phyloP scores from a whole-genome alignment of 2,888 invertebrate genomes.

The Eubasilissa splendida region DNA sequence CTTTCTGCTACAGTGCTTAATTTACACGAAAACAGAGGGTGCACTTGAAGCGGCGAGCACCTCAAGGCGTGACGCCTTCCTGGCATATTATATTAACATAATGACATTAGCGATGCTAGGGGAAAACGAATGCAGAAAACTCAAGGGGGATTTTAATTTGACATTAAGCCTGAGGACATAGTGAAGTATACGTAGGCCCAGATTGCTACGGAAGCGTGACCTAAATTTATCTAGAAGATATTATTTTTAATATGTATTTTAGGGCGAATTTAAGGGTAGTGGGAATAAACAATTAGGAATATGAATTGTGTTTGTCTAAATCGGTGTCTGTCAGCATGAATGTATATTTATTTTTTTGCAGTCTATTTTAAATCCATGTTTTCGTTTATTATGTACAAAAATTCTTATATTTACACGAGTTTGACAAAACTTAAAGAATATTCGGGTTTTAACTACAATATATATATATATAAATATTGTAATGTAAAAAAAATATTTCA shows the following conservation, averaged over 20 bases:
- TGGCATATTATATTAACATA: conserved; percentile 27
- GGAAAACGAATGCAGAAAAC: conserved; percentile 22
- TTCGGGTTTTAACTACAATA: background rate
- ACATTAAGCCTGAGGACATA: conserved; percentile 26
- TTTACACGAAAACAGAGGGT: too few relatives aligned
- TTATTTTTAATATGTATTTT: background rate
- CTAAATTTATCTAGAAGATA: background rate
- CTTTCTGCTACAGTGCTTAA: background rate
- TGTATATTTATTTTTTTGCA: too few relatives aligned
- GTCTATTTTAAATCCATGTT: too few relatives aligned
- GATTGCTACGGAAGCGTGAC: conserved; percentile 3
- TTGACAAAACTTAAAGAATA: background rate
- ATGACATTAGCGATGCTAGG: conserved; percentile 31
- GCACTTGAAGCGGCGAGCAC: background rate
- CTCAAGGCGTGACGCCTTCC: conserved; percentile 1
- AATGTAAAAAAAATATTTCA: too few relatives aligned
- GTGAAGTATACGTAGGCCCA: background rate
- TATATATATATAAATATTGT: too few relatives aligned
- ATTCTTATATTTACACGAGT: too few relatives aligned
- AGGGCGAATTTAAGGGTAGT: background rate
- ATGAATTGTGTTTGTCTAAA: too few relatives aligned
- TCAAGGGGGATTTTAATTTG: conserved; percentile 27
- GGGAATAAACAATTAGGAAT: too few relatives aligned
- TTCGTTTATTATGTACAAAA: too few relatives aligned
- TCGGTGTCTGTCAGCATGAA: too few relatives aligned